Percentiles rank a stretch among this genome's conserved stretches.
Conservation (phyloP, 2,113 vertebrate species). For the Zeus faber region DNA sequence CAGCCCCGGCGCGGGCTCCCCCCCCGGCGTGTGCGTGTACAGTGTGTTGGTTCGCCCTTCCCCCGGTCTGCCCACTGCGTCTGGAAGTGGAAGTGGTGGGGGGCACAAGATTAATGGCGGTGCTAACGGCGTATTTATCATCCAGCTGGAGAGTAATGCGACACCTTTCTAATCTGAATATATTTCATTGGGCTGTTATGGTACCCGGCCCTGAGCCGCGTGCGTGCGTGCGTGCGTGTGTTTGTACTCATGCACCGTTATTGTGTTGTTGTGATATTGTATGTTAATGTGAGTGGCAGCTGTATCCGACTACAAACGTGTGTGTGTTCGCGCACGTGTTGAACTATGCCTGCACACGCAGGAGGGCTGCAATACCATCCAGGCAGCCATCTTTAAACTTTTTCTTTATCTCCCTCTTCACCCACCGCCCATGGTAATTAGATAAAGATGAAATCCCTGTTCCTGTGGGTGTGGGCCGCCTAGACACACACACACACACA, state of each 20-base stretch:
- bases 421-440: slow-evolving; percentile 61
- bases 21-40: too few relatives aligned
- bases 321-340: slow-evolving; percentile 25
- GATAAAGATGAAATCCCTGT: slow-evolving; percentile 67
- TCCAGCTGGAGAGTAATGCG: slow-evolving; percentile 70
- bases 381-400: slow-evolving; percentile 32
- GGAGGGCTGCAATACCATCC: too few relatives aligned
- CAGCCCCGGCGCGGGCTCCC: too few relatives aligned
- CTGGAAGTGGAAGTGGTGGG: slow-evolving; percentile 57
- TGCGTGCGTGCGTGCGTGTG: slow-evolving; percentile 16
- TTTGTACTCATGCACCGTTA: slow-evolving; percentile 14
- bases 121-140: slow-evolving; percentile 72
- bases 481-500: background rate
- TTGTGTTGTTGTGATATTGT: slow-evolving; percentile 49
- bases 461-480: background rate
- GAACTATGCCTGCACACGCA: too few relatives aligned
- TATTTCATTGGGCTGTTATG: slow-evolving; percentile 76
- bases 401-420: slow-evolving; percentile 33
- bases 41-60: too few relatives aligned
- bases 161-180: slow-evolving; percentile 78
- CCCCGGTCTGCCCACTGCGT: too few relatives aligned
- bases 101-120: slow-evolving; percentile 69
- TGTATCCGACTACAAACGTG: slow-evolving; percentile 49
- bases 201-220: slow-evolving; percentile 54
- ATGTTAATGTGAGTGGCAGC: slow-evolving; percentile 28